A percentile compares a stretch with the other conserved stretches of the same genome.
Conservation (phyloP, 2,113 vertebrate species). For the Lagopus muta region DNA sequence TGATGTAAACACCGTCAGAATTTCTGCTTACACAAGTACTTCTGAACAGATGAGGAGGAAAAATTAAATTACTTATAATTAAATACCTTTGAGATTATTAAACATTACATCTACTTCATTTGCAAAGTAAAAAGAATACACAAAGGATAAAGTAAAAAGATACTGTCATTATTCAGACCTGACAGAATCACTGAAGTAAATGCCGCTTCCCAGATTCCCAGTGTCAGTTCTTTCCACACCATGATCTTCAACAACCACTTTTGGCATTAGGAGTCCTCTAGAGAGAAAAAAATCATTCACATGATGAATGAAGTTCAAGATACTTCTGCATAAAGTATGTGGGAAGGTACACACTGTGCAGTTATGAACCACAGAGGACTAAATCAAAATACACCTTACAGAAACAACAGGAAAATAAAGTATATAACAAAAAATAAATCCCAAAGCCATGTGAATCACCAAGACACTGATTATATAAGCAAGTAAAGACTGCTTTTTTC, state of each 20-base stretch:
- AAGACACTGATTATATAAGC: not conserved
- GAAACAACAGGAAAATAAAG: not conserved
- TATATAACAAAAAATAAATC: not conserved
- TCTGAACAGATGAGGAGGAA: not conserved
- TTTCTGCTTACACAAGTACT: not conserved
- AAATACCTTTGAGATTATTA: not conserved
- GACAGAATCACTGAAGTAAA: slow-evolving; percentile 87
- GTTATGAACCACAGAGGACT: not conserved
- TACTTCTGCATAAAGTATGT: not conserved
- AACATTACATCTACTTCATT: not conserved
- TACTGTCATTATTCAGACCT: slow-evolving; percentile 71
- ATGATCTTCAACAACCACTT: slow-evolving; percentile 80
- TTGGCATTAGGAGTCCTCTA: slow-evolving; percentile 88
- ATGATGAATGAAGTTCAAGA: not conserved
- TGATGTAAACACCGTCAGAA: not conserved
- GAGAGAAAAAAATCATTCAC: slow-evolving; percentile 7
- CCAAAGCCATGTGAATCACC: not conserved
- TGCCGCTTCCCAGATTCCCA: slow-evolving; percentile 88
- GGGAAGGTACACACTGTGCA: not conserved
- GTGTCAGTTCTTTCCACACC: slow-evolving; percentile 84
- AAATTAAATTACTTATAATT: not conserved
- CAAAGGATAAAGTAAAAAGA: not conserved
- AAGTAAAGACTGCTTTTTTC: not conserved
- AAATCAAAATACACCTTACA: not conserved
- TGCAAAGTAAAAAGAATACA: not conserved